A percentile compares a stretch with the other conserved stretches of the same genome.
Conservation (phyloP, 2,113 vertebrate species). For the Salvator merianae region DNA sequence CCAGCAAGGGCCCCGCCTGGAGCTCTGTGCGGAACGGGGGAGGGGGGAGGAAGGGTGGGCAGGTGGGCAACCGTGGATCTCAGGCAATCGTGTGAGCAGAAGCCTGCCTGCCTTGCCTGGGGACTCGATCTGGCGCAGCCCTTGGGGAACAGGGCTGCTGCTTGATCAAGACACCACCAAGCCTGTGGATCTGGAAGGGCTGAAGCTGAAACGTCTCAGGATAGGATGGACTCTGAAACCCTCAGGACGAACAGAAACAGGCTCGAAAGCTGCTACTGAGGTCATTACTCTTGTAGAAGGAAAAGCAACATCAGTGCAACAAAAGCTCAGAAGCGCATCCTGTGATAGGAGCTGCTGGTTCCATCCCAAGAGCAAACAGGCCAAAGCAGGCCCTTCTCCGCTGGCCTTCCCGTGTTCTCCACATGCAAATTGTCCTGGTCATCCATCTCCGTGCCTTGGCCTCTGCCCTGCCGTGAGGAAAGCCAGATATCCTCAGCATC, state of each 20-base stretch:
- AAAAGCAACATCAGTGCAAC: slow-evolving; percentile 42
- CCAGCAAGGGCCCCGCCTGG: slow-evolving; percentile 8
- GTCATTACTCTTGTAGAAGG: slow-evolving; percentile 76
- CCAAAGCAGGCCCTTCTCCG: slow-evolving; percentile 42
- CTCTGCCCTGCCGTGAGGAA: not conserved
- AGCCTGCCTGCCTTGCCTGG: not conserved
- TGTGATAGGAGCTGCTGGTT: slow-evolving; percentile 47
- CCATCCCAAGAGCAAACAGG: slow-evolving; percentile 67
- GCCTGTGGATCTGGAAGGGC: slow-evolving; percentile 73
- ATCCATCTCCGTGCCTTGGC: slow-evolving; percentile 27
- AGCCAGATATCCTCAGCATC: slow-evolving; percentile 53
- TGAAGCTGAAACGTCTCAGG: slow-evolving; percentile 43
- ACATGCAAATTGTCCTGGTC: slow-evolving; percentile 25
- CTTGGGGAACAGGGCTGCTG: slow-evolving; percentile 42
- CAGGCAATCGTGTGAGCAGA: not conserved
- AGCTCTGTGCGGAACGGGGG: slow-evolving; percentile 43
- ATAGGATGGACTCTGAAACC: slow-evolving; percentile 1
- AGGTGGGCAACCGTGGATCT: not conserved
- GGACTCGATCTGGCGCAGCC: not conserved
- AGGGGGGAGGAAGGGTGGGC: not conserved
- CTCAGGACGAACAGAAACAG: slow-evolving; percentile 64
- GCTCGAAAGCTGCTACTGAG: slow-evolving; percentile 75
- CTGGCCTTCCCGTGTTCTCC: too few species aligned
- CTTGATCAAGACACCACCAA: slow-evolving; percentile 59
- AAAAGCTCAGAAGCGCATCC: slow-evolving; percentile 61